A percentile compares a stretch with the other conserved stretches of the same genome.
phyloP scores from a whole-genome alignment of 2,797 vertebrate genomes.

The Oophaga sylvatica region DNA sequence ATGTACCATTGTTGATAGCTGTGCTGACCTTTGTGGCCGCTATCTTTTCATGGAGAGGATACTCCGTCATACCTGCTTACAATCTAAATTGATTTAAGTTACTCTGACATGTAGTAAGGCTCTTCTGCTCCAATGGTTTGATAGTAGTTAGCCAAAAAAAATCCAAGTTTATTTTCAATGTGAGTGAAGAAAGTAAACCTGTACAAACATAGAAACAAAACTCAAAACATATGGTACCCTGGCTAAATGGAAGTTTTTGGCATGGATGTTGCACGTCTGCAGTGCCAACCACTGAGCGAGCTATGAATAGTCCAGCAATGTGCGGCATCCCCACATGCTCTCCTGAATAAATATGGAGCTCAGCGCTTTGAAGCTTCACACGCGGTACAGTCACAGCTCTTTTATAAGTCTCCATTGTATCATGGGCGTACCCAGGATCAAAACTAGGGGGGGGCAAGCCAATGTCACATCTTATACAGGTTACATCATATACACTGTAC shows the following conservation, averaged over 20 bases:
- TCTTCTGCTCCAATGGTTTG: not conserved
- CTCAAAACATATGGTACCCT: not conserved
- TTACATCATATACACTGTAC: too few species aligned
- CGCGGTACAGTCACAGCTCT: not conserved
- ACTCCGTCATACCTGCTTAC: too few species aligned
- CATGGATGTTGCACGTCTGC: not conserved
- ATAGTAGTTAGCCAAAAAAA: not conserved
- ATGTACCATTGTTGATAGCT: too few species aligned
- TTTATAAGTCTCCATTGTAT: not conserved
- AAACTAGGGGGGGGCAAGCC: too few species aligned
- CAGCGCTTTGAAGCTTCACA: not conserved
- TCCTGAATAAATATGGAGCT: not conserved
- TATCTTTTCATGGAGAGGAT: too few species aligned
- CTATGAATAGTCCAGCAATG: constrained; percentile 1
- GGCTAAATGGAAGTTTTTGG: not conserved
- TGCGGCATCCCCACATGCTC: not conserved
- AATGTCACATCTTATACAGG: too few species aligned
- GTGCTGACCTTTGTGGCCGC: too few species aligned
- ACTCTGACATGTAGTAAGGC: not conserved
- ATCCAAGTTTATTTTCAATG: not conserved
- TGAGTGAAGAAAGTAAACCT: not conserved
- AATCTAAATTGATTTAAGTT: not conserved
- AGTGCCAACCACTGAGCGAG: not conserved
- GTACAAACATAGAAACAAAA: not conserved
- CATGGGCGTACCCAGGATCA: too few species aligned